Evolutionary conservation across 2,113 vertebrate species (phyloP).

Genomic region (Poeciliopsis retropinna): DNA sequence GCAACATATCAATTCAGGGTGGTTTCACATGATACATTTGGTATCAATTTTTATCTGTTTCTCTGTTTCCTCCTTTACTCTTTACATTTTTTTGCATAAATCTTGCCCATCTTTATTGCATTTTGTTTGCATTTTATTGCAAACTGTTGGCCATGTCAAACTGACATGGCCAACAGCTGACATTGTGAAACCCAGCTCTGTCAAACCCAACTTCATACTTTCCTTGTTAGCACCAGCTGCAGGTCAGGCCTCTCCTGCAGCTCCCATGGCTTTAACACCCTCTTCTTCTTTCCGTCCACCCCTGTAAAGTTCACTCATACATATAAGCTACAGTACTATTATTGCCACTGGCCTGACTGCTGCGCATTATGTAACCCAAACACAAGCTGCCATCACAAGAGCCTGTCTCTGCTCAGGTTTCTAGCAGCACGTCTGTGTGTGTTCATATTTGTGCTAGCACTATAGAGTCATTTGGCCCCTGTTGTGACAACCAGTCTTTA

Average conservation of each 20-base stretch:
- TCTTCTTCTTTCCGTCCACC: conserved; percentile 64
- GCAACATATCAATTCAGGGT: no score
- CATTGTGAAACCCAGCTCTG: conserved; percentile 46
- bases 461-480: conserved; percentile 47
- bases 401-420: conserved; percentile 56
- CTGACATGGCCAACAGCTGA: conserved; percentile 67
- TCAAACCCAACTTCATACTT: conserved; percentile 40
- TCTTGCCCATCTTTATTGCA: not conserved
- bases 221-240: conserved; percentile 49
- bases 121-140: conserved; percentile 19
- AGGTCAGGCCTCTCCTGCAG: conserved; percentile 31
- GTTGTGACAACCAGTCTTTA: conserved; percentile 67
- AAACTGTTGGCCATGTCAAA: no score
- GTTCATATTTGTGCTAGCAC: conserved; percentile 46
- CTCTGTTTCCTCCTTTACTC: not conserved
- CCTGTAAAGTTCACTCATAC: conserved; percentile 56
- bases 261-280: conserved; percentile 46
- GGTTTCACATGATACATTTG: no score
- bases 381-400: conserved; percentile 79
- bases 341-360: conserved; percentile 44
- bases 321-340: conserved; percentile 51
- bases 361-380: conserved; percentile 77
- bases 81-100: not conserved
- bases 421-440: conserved; percentile 49
- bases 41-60: not conserved